A percentile compares a stretch with the other conserved stretches of the same genome.
phyloP scores from a whole-genome alignment of 2,797 vertebrate genomes.

The Bovichtus diacanthus region DNA sequence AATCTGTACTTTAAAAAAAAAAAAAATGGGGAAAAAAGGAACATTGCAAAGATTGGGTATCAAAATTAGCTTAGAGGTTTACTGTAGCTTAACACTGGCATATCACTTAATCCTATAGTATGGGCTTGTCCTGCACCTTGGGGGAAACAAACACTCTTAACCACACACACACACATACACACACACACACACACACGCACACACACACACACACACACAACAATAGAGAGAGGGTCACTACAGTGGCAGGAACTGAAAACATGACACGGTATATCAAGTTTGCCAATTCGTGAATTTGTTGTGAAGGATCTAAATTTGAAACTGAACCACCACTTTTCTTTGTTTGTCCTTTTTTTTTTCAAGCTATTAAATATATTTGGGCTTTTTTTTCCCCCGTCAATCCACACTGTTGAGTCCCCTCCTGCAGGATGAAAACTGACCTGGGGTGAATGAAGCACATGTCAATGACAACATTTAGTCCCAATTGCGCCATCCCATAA shows the following conservation, averaged over 20 bases:
- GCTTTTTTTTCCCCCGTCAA: background rate
- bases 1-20: too few relatives aligned
- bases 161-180: conserved; percentile 18
- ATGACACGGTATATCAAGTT: conserved; percentile 18
- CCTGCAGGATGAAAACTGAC: conserved; percentile 41
- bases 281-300: conserved; percentile 32
- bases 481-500: background rate
- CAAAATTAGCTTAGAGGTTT: conserved; percentile 54
- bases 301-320: conserved; percentile 41
- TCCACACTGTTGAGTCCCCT: conserved; percentile 36
- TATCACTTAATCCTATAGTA: conserved; percentile 45
- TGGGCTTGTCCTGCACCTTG: conserved; percentile 52
- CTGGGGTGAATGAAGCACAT: conserved; percentile 23
- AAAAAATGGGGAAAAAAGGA: conserved; percentile 1
- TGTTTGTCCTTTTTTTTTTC: background rate
- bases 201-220: background rate
- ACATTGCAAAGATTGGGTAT: conserved; percentile 32
- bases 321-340: conserved; percentile 27
- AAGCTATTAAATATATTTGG: conserved; percentile 1
- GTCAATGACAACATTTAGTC: background rate
- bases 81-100: conserved; percentile 74
- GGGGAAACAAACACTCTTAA: conserved; percentile 34
- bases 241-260: conserved; percentile 41
- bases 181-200: conserved; percentile 23
- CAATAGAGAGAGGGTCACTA: conserved; percentile 52